A percentile compares a stretch with the other conserved stretches of the same genome.
phyloP scores from a whole-genome alignment of 2,797 vertebrate genomes.

The Pogonophryne albipinna region DNA sequence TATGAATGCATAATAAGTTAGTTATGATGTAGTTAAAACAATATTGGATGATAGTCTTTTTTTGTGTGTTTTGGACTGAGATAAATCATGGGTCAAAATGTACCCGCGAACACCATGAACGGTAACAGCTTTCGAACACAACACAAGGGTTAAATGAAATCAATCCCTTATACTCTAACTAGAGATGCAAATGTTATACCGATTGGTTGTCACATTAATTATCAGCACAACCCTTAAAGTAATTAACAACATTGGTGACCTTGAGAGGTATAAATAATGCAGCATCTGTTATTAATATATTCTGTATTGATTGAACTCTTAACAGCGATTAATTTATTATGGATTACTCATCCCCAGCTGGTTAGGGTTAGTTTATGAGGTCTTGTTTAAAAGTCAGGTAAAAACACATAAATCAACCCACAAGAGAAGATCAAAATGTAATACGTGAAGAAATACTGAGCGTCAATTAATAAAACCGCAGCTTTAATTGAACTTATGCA shows the following conservation, averaged over 20 bases:
- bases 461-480: not conserved
- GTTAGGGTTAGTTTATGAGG: not conserved
- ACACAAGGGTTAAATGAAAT: not conserved
- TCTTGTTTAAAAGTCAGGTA: not conserved
- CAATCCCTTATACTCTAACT: not conserved
- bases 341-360: not conserved
- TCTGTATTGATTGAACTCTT: not conserved
- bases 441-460: not conserved
- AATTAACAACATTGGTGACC: not conserved
- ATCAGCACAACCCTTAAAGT: not conserved
- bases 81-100: no score
- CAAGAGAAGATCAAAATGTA: no score
- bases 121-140: no score
- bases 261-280: not conserved
- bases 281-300: not conserved
- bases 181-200: not conserved
- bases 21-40: no score
- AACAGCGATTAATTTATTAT: not conserved
- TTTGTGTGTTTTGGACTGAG: no score
- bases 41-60: no score
- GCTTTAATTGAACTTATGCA: slow-evolving; percentile 1
- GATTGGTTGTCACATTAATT: not conserved
- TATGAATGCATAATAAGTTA: no score
- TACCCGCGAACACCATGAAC: no score
- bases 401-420: not conserved